Conservation (phyloP, 2,113 vertebrate genomes). For the Microtus pennsylvanicus region DNA sequence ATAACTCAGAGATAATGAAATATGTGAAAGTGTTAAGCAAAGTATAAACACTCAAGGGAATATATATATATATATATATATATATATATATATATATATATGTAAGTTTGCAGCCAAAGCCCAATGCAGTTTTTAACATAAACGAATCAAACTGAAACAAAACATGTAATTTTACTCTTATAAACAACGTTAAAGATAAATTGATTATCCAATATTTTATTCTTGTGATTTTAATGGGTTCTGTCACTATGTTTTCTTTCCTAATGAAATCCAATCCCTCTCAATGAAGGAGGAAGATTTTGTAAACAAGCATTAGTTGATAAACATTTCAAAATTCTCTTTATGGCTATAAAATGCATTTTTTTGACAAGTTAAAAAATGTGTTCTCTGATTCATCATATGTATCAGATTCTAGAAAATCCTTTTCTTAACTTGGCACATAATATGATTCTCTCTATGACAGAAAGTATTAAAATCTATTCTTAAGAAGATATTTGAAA, state of each 20-base stretch:
- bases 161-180: not conserved
- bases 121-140: not conserved
- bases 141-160: not conserved
- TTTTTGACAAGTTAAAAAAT: not conserved
- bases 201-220: not conserved
- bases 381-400: constrained; percentile 23
- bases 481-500: not conserved
- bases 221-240: not conserved
- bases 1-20: not conserved
- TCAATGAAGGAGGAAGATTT: not conserved
- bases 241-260: not conserved
- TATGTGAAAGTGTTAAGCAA: not conserved
- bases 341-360: accelerated
- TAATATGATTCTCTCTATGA: not conserved
- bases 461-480: not conserved
- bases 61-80: too few species aligned
- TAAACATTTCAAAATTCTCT: not conserved
- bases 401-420: constrained; percentile 39
- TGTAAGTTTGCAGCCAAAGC: not conserved
- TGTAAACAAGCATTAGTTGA: not conserved
- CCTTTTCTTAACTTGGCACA: not conserved
- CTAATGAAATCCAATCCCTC: not conserved
- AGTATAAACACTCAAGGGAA: not conserved
- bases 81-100: not conserved
- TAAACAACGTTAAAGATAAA: not conserved